Evolutionary conservation across 2,113 vertebrate species (phyloP).

Genomic region (Python bivittatus): DNA sequence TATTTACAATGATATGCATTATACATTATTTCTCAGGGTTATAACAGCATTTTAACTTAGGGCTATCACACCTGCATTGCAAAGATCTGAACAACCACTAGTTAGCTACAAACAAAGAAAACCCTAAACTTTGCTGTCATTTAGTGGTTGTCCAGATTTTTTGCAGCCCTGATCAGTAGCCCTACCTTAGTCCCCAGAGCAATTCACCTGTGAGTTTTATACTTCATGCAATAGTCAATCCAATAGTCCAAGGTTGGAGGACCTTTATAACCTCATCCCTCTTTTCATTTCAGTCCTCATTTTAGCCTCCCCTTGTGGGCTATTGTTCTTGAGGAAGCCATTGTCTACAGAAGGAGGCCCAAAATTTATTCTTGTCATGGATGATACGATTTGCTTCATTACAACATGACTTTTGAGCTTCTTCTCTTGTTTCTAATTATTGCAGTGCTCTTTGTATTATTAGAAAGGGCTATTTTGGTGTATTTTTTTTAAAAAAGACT

Average conservation of each 20-base stretch:
- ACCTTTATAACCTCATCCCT: neutral
- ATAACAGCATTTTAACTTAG: neutral
- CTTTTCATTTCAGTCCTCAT: neutral
- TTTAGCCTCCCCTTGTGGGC: neutral
- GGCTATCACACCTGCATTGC: neutral
- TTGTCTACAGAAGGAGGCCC: neutral
- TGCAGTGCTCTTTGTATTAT: constrained; percentile 2
- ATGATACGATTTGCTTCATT: constrained; percentile 12
- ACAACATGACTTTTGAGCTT: constrained; percentile 4
- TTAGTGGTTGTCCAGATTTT: too few relatives aligned
- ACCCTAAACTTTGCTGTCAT: too few relatives aligned
- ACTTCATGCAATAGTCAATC: neutral
- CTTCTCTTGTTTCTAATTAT: constrained; percentile 13
- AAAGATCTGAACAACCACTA: neutral
- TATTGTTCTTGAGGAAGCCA: neutral
- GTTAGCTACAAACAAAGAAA: neutral
- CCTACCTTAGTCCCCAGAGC: too few relatives aligned
- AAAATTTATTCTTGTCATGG: neutral
- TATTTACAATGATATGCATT: neutral
- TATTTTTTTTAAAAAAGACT: neutral
- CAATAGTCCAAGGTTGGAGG: neutral
- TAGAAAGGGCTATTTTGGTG: neutral
- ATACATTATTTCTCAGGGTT: neutral
- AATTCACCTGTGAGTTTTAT: too few relatives aligned
- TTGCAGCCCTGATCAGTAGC: too few relatives aligned